Conservation (phyloP, 2,797 vertebrate genomes). For the Molossus alvarezi region DNA sequence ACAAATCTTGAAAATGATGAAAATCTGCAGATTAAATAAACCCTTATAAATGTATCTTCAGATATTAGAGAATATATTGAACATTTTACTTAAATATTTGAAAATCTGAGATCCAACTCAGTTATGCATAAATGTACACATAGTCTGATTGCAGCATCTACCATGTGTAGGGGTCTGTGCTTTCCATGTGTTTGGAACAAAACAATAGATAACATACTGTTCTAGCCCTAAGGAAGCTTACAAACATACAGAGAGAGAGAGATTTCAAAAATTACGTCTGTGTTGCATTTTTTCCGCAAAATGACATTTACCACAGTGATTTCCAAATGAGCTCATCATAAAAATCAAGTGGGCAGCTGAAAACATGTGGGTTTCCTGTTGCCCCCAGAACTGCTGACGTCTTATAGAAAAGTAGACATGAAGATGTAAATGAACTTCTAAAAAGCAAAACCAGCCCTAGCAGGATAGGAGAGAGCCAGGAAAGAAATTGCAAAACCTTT, state of each 20-base stretch:
- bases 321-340: neutral
- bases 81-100: neutral
- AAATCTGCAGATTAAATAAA: neutral
- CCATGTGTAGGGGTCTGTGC: neutral
- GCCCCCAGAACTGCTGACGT: neutral
- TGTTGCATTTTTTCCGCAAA: neutral
- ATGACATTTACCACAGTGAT: neutral
- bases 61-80: neutral
- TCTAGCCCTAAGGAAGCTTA: neutral
- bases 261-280: neutral
- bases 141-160: neutral
- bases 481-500: neutral
- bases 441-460: neutral
- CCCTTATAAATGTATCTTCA: neutral
- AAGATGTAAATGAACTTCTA: neutral
- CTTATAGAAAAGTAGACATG: neutral
- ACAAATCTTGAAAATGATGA: neutral
- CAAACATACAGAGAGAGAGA: neutral
- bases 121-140: accelerated
- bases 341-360: neutral
- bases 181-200: neutral
- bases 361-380: neutral
- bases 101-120: neutral
- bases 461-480: neutral
- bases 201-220: neutral